These are phyloP conservation scores for Cheilinus undulatus DNA, from an alignment of 2,113 vertebrate genomes.

Conservation along the genomic window DNA sequence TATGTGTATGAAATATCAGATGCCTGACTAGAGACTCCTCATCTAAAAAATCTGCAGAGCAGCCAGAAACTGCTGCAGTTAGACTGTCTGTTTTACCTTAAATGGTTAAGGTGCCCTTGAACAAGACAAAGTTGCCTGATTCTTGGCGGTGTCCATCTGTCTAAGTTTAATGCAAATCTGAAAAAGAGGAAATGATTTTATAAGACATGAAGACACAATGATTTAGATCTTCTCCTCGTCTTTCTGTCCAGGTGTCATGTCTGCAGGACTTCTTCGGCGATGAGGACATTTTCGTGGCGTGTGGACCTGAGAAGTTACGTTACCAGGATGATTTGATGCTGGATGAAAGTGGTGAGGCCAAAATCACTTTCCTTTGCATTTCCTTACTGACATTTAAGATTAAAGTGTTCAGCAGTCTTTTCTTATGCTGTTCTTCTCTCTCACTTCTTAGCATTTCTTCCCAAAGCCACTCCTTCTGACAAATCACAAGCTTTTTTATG, in stretches of 20 bases:
- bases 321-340: slow-evolving; percentile 97
- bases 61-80: background rate
- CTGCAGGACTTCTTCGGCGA: slow-evolving; percentile 98
- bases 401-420: background rate
- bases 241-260: slow-evolving; percentile 88
- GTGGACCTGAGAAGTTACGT: slow-evolving; percentile 95
- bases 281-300: slow-evolving; percentile 96
- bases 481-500: background rate
- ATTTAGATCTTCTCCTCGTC: background rate
- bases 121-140: background rate
- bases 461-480: background rate
- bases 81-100: background rate
- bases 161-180: background rate
- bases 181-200: background rate
- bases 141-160: slow-evolving; percentile 1
- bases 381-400: slow-evolving; percentile 23
- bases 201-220: background rate
- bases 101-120: background rate
- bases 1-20: background rate
- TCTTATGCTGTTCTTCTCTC: background rate
- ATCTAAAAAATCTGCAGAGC: background rate
- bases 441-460: background rate
- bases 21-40: background rate
- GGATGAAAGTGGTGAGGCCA: slow-evolving; percentile 91
- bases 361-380: slow-evolving; percentile 6